Conservation (phyloP, 2,797 vertebrate species). For the Fistularia commersonii region DNA sequence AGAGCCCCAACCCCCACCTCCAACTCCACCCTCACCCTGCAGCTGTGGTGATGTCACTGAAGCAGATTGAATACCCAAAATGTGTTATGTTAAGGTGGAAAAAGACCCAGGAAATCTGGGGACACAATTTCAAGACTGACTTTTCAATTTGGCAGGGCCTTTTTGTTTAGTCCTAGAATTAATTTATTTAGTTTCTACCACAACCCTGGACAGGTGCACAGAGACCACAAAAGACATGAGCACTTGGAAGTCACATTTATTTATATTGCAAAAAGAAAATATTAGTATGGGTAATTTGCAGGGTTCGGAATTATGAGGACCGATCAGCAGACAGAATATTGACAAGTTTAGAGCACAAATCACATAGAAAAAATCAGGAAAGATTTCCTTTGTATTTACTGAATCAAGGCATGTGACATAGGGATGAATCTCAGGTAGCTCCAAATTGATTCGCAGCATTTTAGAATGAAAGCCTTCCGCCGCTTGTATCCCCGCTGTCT, state of each 20-base stretch:
- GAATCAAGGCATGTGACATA: no score
- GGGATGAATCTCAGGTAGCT: background rate
- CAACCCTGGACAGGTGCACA: background rate
- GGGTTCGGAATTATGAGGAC: no score
- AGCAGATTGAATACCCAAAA: slow-evolving; percentile 61
- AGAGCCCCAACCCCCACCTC: slow-evolving; percentile 4
- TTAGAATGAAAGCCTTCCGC: slow-evolving; percentile 26
- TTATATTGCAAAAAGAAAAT: no score
- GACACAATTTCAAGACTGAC: slow-evolving; percentile 37
- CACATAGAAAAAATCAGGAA: no score
- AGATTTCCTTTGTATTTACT: no score
- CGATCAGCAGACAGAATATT: no score
- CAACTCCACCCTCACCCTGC: background rate
- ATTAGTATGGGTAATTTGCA: no score
- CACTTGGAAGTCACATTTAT: no score
- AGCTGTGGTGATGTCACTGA: slow-evolving; percentile 58
- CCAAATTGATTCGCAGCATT: slow-evolving; percentile 36
- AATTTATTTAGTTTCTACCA: slow-evolving; percentile 41
- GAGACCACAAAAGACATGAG: no score
- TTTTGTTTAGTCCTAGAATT: slow-evolving; percentile 41
- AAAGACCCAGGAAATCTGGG: slow-evolving; percentile 18
- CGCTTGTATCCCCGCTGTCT: slow-evolving; percentile 12
- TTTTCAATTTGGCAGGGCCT: slow-evolving; percentile 37
- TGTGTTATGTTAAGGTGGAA: slow-evolving; percentile 43
- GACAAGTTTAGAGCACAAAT: no score